Conservation (phyloP, 1,140 invertebrate species). For the Charaxes varanes region DNA sequence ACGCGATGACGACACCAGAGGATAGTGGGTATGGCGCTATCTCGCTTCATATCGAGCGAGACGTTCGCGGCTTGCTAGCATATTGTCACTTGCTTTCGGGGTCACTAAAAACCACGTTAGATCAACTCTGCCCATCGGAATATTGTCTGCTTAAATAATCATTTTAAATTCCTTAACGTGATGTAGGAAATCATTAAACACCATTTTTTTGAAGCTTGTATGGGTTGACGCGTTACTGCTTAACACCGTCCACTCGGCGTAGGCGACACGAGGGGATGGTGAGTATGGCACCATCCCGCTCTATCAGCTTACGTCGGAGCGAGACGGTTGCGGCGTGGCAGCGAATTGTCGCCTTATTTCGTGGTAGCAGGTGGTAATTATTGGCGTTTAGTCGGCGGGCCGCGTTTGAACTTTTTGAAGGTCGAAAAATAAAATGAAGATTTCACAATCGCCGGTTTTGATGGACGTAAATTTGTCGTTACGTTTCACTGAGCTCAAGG, state of each 20-base stretch:
- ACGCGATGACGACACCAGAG: too few species aligned
- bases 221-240: too few species aligned
- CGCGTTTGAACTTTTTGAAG: slow-evolving; percentile 62
- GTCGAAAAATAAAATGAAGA: slow-evolving; percentile 54
- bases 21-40: too few species aligned
- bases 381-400: slow-evolving; percentile 46
- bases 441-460: slow-evolving; percentile 8
- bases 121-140: too few species aligned
- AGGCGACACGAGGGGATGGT: slow-evolving; percentile 48
- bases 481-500: slow-evolving; percentile 18
- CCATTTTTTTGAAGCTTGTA: too few species aligned
- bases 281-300: slow-evolving; percentile 21
- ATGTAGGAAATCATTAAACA: too few species aligned
- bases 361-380: slow-evolving; percentile 60
- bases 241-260: slow-evolving; percentile 54
- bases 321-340: slow-evolving; percentile 31
- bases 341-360: slow-evolving; percentile 53
- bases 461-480: slow-evolving; percentile 8
- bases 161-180: too few species aligned
- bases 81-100: too few species aligned
- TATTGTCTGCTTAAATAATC: too few species aligned
- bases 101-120: too few species aligned
- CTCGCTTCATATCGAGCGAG: too few species aligned
- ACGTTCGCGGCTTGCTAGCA: too few species aligned
- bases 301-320: slow-evolving; percentile 24